These are phyloP conservation scores for Eulemur mongoz DNA, from an alignment of 2,797 vertebrate species.

Conservation along the genomic window DNA sequence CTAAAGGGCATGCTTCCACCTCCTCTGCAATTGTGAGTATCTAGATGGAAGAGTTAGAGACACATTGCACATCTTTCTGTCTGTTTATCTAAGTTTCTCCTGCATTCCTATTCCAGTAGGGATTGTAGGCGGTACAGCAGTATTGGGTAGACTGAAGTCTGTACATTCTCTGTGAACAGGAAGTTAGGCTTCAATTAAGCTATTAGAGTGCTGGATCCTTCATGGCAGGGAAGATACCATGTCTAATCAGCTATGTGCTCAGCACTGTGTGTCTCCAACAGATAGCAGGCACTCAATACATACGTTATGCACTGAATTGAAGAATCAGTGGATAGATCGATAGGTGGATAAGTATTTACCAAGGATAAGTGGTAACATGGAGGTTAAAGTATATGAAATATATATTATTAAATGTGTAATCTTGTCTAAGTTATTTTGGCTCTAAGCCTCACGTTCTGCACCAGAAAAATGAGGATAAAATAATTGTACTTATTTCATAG, in stretches of 20 bases:
- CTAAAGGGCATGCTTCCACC: background rate
- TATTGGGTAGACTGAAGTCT: background rate
- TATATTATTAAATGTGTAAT: background rate
- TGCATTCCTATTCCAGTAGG: background rate
- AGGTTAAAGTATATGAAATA: background rate
- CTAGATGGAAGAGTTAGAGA: background rate
- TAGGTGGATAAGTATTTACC: background rate
- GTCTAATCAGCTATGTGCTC: background rate
- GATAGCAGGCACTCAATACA: fast-evolving
- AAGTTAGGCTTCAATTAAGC: background rate
- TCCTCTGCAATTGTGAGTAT: background rate
- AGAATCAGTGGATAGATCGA: background rate
- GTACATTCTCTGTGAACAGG: background rate
- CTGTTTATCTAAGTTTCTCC: background rate
- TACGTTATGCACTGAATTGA: background rate
- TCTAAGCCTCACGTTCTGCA: background rate
- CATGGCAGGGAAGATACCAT: background rate
- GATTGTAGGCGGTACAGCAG: background rate
- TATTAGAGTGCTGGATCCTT: background rate
- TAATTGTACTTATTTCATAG: background rate
- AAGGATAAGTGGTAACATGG: background rate
- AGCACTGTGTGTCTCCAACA: background rate
- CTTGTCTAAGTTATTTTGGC: background rate
- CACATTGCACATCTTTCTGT: background rate
- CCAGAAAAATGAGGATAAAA: background rate